Base-by-base conservation (phyloP, 2,888 invertebrate genomes). In the Candidula unifasciata region DNA sequence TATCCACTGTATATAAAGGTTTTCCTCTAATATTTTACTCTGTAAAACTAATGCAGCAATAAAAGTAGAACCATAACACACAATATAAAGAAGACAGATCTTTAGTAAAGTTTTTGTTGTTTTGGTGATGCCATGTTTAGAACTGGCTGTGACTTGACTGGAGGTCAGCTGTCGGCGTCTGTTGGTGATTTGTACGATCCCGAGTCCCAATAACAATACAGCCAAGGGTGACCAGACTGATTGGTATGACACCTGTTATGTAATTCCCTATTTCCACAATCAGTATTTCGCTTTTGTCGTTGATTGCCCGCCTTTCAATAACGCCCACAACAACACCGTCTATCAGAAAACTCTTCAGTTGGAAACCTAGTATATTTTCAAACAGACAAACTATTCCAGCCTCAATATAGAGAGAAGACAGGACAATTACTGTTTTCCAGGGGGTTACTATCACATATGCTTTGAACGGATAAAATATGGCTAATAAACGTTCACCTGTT, bases 71-170 rank as follows among this genome's bases (percentile, higher is more conserved):
- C 44, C 52, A 44, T n/a, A 44, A 73, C 44, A 73, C 0, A 52
- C 1, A 57, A 54, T 57, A 27, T 57, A 76, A 27, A 76, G 30
- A 1, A 57, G 2, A 57, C 76, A 76, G 18, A 76, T 30, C 1
- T 21, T 33, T 3, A 76, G 24, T 57, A 76, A 33, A 24, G 76
- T 76, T 35, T 30, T 76, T 21, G 76, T 76, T 76, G 76, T 76
- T 54, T 33, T 76, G 13, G 73, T 44, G 13, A 52, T 73, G 8
- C 24, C 21, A 16, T 44, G 37, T 8, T 44, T 24, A n/a, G 73
- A n/a, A 2, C 44, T 33, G 6, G n/a, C 24, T 8, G n/a, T 52
- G 73, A 3, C 44, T 24, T 6, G 8, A 73, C 73, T 44, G 27
- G 73, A n/a, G 27, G 76, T 76, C 27, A 76, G 18, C 13, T 76